These are phyloP conservation scores for Anoura caudifer DNA, from an alignment of 2,113 vertebrate genomes.

Conservation along the genomic window DNA sequence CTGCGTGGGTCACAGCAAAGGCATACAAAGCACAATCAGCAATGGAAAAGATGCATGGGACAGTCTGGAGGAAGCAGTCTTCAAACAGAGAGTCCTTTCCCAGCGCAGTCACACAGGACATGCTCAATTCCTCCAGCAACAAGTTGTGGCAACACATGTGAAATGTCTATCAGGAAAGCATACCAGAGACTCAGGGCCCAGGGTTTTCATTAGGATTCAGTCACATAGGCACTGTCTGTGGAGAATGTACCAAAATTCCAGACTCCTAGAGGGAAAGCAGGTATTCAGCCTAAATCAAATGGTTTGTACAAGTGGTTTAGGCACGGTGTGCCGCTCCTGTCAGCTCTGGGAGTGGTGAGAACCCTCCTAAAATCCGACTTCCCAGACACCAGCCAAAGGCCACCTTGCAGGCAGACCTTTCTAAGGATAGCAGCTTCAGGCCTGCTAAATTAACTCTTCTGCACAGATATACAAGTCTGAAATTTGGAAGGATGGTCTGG, in stretches of 20 bases:
- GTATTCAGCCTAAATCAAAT: not conserved
- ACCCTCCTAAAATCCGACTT: not conserved
- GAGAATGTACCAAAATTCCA: not conserved
- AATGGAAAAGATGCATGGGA: not conserved
- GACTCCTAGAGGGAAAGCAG: not conserved
- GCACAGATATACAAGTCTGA: not conserved
- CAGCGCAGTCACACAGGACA: not conserved
- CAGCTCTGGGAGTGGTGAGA: not conserved
- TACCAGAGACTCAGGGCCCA: not conserved
- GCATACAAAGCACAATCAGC: not conserved
- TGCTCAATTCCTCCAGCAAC: not conserved
- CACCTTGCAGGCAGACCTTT: not conserved
- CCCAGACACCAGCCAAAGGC: not conserved
- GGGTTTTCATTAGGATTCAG: not conserved
- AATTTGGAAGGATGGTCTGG: not conserved
- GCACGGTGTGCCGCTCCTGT: not conserved
- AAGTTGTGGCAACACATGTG: not conserved
- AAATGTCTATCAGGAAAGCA: not conserved
- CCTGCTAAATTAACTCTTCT: not conserved
- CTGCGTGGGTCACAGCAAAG: not conserved
- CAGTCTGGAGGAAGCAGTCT: not conserved
- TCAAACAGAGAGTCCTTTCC: not conserved
- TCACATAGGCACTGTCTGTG: not conserved
- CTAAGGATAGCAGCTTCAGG: not conserved
- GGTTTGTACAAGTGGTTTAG: not conserved